Evolutionary conservation across 2,797 vertebrate genomes (phyloP).

Genomic region (Rhynchotus rufescens): DNA sequence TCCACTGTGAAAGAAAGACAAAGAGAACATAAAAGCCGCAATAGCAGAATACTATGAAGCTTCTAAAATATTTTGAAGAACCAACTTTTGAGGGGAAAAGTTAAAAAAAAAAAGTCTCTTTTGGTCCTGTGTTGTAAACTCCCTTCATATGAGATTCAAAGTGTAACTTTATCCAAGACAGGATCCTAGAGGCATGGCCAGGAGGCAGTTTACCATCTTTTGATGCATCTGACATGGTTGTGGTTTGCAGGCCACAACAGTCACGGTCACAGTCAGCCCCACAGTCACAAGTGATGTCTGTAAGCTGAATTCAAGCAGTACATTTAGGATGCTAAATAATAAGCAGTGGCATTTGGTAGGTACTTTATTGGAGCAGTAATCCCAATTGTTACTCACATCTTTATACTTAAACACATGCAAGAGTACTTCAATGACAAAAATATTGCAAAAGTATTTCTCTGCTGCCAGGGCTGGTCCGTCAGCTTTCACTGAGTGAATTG

Average conservation of each 20-base stretch:
- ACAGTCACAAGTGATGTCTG: neutral
- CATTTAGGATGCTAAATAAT: neutral
- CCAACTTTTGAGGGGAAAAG: neutral
- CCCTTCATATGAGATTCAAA: neutral
- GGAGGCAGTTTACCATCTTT: neutral
- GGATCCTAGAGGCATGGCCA: neutral
- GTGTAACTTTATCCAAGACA: neutral
- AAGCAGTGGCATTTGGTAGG: neutral
- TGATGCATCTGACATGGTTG: neutral
- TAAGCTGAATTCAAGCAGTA: neutral
- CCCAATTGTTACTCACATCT: neutral
- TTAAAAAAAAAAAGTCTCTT: neutral
- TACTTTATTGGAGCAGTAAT: neutral
- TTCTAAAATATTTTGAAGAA: neutral
- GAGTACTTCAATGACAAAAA: neutral
- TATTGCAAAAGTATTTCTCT: neutral
- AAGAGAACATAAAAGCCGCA: neutral
- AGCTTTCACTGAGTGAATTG: neutral
- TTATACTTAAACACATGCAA: neutral
- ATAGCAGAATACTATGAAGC: neutral
- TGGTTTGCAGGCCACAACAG: neutral
- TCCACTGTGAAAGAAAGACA: neutral
- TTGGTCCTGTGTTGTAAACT: neutral
- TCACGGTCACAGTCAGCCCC: neutral
- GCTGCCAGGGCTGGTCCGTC: neutral